Evolutionary conservation across 2,113 vertebrate genomes (phyloP), one percentile per base, ranked within the genome.

Genomic region (Halichoeres trimaculatus): DNA sequence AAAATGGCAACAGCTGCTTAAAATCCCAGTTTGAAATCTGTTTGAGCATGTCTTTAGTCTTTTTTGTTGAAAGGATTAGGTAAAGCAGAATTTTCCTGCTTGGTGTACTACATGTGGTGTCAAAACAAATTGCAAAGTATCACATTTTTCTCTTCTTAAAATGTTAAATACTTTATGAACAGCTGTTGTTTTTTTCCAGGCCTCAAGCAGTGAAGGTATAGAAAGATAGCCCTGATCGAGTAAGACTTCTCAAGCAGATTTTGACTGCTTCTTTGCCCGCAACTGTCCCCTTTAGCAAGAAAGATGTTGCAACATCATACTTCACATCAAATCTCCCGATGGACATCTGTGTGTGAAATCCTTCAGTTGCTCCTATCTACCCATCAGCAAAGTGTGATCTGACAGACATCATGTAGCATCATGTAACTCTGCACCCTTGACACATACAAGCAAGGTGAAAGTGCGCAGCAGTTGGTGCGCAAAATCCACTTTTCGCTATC

Each of bases 301-400:
- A 41, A 72, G 14, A 43, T 70, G 70, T 56, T 70, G 51, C 30
- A 71, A 84, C 56, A 79, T 66, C 54, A 58, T 55, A 6, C 34
- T 38, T 78, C n/a, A 23, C 57, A 83, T 74, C 58, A 68, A 66
- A 60, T n/a, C 8, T 17, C 17, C 40, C 51, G 59, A 81, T 14
- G 56, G 61, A 83, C 53, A 75, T 22, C 58, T 30, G 20, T 58
- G 45, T 64, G 67, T 65, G 22, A 73, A 85, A 83, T 78, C 56
- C 69, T 86, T 88, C 86, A 69, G 91, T 90, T 88, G 62, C 57
- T 74, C 62, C 50, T 83, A 72, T 86, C 72, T 71, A 48, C 22
- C 66, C 50, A 86, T 88, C 80, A 82, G 73, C 65, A 65, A 41
- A 51, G 56, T 59, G 40, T 11, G 30, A 78, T 73, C 53, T 85